Evolutionary conservation across 2,113 vertebrate genomes (phyloP), one percentile per base, ranked within the genome.

Genomic region (Saccopteryx leptura): DNA sequence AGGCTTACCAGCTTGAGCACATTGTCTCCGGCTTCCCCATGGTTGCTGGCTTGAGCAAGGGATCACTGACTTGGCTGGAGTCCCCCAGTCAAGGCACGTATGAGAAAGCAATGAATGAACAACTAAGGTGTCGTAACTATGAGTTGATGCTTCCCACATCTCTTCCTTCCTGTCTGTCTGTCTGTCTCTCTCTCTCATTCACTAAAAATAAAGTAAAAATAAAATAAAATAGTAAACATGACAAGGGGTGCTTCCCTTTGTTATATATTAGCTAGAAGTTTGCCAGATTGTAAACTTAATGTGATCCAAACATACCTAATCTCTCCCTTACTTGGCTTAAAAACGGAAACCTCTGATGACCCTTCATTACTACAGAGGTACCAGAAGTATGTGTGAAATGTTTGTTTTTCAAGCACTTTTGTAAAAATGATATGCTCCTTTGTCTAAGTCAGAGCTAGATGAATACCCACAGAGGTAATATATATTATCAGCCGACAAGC

Each of bases 391-490:
- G 2, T 81, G 58, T 23, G 31, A 90, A 61, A 33, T 69, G 26
- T 63, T 75, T 26, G 52, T 19, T 84, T 88, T 83, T 87, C 28
- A 54, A 89, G 9, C 52, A 93, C 50, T 66, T 93, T 80, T 54
- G 1, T n/a, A 58, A 68, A 95, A 84, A 33, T 90, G 21, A 80
- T 28, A 69, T 7, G 6, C n/a, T 26, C 10, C n/a, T 83, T 72
- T 75, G 10, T 95, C 13, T 86, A 91, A 56, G 61, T 75, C 46
- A 86, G 23, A n/a, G 7, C 33, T 58, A 65, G 24, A 88, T 87
- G 48, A 95, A 93, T 75, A 93, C n/a, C 56, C 3, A 2, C 82
- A 88, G 15, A 50, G 10, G 18, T 31, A 86, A 95, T 33, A 83
- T 54, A 66, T 39, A 69, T 69, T 86, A 83, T 90, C 54, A 83